Evolutionary conservation across 2,888 invertebrate species (phyloP), one percentile per base, ranked within the genome.

Genomic region (Drosophila cognata): DNA sequence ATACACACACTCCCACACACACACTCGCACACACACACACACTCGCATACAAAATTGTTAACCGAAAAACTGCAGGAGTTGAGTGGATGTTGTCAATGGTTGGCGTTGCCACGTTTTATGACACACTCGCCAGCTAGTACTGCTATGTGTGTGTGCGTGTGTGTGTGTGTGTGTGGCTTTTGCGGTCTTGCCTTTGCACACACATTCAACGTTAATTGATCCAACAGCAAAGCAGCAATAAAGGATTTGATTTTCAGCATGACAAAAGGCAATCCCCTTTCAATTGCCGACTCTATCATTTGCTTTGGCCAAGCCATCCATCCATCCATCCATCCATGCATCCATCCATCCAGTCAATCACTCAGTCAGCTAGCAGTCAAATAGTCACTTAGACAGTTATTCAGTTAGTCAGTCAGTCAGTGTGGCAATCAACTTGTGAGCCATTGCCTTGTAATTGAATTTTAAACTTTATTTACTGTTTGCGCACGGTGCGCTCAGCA

Each of bases 191-290:
- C 89, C 87, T 84, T 74, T 86, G 79, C 87, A 87, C 79, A 84
- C 87, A 86, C 83, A 85, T 89, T 83, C 88, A 89, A 88, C 81
- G 89, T 89, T 87, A 87, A 87, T 87, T 87, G 87, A 87, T 87
- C 89, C 79, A 88, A 83, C 88, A 79, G 89, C 88, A 82, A 82
- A 81, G 85, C 84, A 79, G 88, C 90, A 89, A 87, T 89, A 87
- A 87, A 89, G 87, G 88, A 87, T 89, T 87, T 87, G 87, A 89
- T 88, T 87, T 87, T 88, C 88, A 77, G 73, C 74, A 74, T 82
- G 88, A 86, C 88, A 89, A 84, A 86, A 89, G 89, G 73, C 88
- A 87, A 74, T 79, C 68, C 62, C 73, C 74, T 75, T 59, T 76
- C 68, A 64, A 31, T 52, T 59, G 56, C 64, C 38, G 69, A 64